Evolutionary conservation across 2,888 invertebrate species (phyloP).

Genomic region (Sesia apiformis): DNA sequence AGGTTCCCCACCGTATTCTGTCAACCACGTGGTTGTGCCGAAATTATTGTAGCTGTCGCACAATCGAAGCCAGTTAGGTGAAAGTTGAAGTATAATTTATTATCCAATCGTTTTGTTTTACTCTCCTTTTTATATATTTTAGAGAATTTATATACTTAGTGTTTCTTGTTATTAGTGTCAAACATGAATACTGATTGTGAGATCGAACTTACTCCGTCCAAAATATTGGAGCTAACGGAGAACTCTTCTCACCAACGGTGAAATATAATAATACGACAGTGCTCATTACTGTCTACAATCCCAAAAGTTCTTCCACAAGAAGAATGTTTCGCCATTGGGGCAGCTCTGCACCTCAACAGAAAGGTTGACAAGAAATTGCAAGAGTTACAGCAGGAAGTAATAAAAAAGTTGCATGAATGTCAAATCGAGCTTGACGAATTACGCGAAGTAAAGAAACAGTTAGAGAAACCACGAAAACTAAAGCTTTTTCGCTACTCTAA

Average conservation of each 20-base stretch:
- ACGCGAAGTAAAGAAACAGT: slow-evolving; percentile 7
- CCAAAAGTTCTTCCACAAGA: neutral
- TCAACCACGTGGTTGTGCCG: too few relatives aligned
- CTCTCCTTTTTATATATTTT: too few relatives aligned
- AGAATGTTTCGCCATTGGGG: slow-evolving; percentile 17
- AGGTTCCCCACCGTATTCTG: too few relatives aligned
- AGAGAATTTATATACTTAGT: too few relatives aligned
- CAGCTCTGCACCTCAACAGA: slow-evolving; percentile 47
- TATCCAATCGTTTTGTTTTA: too few relatives aligned
- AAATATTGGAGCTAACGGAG: slow-evolving; percentile 15
- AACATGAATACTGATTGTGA: slow-evolving; percentile 3
- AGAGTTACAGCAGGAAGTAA: slow-evolving; percentile 38
- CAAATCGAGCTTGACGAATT: slow-evolving; percentile 29
- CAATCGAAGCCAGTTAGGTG: too few relatives aligned
- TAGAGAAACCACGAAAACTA: slow-evolving; percentile 15
- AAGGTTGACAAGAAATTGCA: slow-evolving; percentile 39
- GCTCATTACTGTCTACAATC: neutral
- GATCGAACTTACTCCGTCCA: slow-evolving; percentile 1
- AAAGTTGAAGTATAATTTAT: too few relatives aligned
- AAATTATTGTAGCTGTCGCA: too few relatives aligned
- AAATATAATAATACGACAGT: neutral
- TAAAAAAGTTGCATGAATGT: slow-evolving; percentile 39
- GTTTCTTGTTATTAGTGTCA: too few relatives aligned
- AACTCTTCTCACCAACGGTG: neutral
- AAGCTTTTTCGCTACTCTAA: slow-evolving; percentile 32